A percentile compares a stretch with the other conserved stretches of the same genome.
phyloP scores from a whole-genome alignment of 1,140 invertebrate genomes.

The Drosophila lacteicornis region DNA sequence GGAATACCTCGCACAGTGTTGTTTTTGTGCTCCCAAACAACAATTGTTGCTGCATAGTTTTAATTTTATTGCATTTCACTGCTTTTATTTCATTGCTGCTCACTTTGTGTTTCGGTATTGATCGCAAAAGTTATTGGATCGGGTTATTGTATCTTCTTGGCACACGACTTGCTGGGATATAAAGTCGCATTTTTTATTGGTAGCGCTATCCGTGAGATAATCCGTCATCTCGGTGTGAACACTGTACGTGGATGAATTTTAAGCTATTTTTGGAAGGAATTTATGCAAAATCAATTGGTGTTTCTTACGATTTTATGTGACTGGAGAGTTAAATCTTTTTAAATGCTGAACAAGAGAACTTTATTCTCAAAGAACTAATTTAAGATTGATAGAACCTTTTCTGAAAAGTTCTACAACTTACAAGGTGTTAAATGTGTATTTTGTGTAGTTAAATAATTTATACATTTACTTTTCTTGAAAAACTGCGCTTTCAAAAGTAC shows the following conservation, averaged over 20 bases:
- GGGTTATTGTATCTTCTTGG: slow-evolving; percentile 10
- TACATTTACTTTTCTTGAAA: no score
- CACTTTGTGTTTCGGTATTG: slow-evolving; percentile 20
- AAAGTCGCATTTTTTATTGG: slow-evolving; percentile 3
- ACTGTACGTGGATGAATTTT: slow-evolving; percentile 25
- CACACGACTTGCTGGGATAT: slow-evolving; percentile 24
- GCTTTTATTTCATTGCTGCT: slow-evolving; percentile 26
- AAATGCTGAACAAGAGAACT: neutral
- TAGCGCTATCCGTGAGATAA: slow-evolving; percentile 23
- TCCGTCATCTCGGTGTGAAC: slow-evolving; percentile 29
- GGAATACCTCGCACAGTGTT: slow-evolving; percentile 52
- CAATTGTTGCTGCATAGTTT: slow-evolving; percentile 34
- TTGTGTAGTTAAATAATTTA: no score
- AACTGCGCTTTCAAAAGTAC: no score
- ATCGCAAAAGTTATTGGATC: slow-evolving; percentile 33
- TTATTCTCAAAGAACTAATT: neutral
- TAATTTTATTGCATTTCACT: slow-evolving; percentile 42
- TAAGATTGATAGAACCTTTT: neutral
- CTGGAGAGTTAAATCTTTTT: slow-evolving; percentile 5
- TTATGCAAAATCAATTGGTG: slow-evolving; percentile 29
- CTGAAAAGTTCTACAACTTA: no score
- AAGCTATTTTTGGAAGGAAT: slow-evolving; percentile 24
- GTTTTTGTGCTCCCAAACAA: slow-evolving; percentile 20
- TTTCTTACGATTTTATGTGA: slow-evolving; percentile 40
- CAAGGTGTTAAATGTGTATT: no score